Conservation (phyloP, 2,797 vertebrate species). For the Siniperca scherzeri region DNA sequence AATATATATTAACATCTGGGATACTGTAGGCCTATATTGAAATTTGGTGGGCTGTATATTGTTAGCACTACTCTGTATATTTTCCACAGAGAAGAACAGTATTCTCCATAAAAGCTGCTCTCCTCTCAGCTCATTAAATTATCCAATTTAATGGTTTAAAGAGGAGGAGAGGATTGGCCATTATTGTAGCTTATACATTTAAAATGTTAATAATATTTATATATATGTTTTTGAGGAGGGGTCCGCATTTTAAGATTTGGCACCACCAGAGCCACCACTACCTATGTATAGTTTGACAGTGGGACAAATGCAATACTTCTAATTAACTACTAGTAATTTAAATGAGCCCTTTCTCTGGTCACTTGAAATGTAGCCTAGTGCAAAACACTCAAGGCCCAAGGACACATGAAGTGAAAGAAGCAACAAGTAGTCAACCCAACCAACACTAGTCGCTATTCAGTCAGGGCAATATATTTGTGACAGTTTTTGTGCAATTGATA, state of each 20-base stretch:
- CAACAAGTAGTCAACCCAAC: background rate
- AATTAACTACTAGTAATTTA: too few species aligned
- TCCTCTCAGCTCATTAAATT: too few species aligned
- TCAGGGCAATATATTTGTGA: background rate
- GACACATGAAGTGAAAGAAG: background rate
- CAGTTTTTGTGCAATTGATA: background rate
- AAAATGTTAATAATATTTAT: too few species aligned
- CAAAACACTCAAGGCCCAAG: background rate
- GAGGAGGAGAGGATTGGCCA: background rate
- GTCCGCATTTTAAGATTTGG: too few species aligned
- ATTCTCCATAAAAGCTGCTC: too few species aligned
- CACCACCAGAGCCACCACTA: too few species aligned
- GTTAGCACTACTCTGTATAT: background rate
- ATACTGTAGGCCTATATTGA: background rate
- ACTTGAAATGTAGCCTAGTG: background rate
- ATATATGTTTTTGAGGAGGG: too few species aligned
- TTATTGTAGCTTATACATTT: too few species aligned
- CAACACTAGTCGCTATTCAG: background rate
- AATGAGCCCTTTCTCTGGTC: background rate
- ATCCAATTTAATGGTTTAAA: background rate
- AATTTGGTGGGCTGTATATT: background rate
- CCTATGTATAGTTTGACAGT: background rate
- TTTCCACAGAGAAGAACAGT: background rate
- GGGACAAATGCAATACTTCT: background rate
- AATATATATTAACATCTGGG: background rate